Conservation (phyloP, 2,113 vertebrate species). For the Pica pica region DNA sequence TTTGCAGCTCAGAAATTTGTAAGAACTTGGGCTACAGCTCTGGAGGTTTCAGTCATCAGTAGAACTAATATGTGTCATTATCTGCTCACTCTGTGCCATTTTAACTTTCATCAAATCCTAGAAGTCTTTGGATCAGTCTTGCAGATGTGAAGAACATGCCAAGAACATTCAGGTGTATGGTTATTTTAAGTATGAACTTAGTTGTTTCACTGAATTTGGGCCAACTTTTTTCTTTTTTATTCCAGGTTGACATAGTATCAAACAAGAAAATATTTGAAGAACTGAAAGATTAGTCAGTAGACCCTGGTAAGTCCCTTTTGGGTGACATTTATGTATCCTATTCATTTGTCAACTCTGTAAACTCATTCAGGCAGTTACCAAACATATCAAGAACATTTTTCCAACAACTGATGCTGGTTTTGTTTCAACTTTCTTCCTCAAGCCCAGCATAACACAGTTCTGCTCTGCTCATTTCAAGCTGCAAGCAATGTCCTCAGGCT, state of each 20-base stretch:
- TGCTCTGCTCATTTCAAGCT: not conserved
- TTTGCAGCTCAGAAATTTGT: not conserved
- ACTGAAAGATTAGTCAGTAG: not conserved
- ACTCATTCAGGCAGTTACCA: constrained; percentile 16
- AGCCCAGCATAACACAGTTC: not conserved
- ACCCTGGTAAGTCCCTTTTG: not conserved
- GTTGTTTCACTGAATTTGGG: not conserved
- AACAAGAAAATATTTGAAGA: not conserved
- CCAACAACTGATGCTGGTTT: not conserved
- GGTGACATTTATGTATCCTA: not conserved
- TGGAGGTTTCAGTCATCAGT: not conserved
- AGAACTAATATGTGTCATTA: not conserved
- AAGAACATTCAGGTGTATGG: not conserved
- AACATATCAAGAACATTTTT: not conserved
- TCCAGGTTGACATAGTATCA: not conserved
- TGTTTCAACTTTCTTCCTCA: not conserved
- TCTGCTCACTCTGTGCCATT: not conserved
- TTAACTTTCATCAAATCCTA: not conserved
- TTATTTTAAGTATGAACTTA: not conserved
- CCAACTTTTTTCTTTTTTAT: not conserved
- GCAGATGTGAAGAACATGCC: not conserved
- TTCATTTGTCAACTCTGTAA: constrained; percentile 3
- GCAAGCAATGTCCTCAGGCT: not conserved
- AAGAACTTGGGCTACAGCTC: not conserved
- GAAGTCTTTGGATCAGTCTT: not conserved